Evolutionary conservation across 2,888 invertebrate species (phyloP).

Genomic region (Schrankia costaestrigalis): DNA sequence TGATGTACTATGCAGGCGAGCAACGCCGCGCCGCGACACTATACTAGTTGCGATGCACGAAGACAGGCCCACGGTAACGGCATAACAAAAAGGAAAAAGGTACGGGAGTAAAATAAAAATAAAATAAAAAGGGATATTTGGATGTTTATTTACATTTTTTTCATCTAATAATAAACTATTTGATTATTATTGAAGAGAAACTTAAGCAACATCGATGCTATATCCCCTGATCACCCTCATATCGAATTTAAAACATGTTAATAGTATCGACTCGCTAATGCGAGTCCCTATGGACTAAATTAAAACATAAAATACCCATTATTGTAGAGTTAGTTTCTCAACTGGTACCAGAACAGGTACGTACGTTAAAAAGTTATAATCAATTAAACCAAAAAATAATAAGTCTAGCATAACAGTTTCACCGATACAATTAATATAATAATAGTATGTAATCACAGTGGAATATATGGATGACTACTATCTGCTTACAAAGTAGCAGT

Average conservation of each 20-base stretch:
- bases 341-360: constrained; percentile 55
- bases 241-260: constrained; percentile 70
- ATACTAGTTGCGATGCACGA: constrained; percentile 44
- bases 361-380: constrained; percentile 41
- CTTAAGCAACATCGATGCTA: constrained; percentile 67
- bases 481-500: too few species aligned
- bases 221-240: constrained; percentile 70
- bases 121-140: constrained; percentile 77
- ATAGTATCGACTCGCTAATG: constrained; percentile 58
- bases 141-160: constrained; percentile 80
- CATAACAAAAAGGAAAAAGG: constrained; percentile 30
- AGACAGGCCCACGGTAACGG: constrained; percentile 44
- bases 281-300: constrained; percentile 62
- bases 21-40: constrained; percentile 4
- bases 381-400: constrained; percentile 29
- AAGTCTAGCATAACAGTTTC: constrained; percentile 44
- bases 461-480: constrained; percentile 34
- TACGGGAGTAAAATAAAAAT: constrained; percentile 60
- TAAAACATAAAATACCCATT: constrained; percentile 73
- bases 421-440: constrained; percentile 42
- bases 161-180: constrained; percentile 74
- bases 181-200: constrained; percentile 74
- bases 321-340: constrained; percentile 59
- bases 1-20: not conserved
- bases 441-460: constrained; percentile 50